Evolutionary conservation across 2,888 invertebrate genomes (phyloP), one percentile per base, ranked within the genome.

Genomic region (Idaea dimidiata): DNA sequence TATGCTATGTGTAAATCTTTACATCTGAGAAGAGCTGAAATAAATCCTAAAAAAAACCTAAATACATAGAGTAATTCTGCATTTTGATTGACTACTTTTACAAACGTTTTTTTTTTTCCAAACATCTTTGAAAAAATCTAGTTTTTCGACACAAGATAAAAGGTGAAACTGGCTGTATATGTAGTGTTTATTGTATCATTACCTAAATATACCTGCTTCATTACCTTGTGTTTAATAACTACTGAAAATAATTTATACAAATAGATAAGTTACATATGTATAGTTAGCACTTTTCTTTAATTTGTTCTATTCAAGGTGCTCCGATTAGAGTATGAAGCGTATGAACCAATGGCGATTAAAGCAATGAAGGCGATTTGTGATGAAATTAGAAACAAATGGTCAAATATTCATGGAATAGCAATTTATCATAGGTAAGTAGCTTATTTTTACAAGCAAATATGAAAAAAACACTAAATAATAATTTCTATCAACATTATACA

Each of bases 271-370:
- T 24, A 24, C 24, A 24, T 24, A 24, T 24, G 24, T 24, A 24
- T 24, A 24, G 24, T 24, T 24, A 24, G 1, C 14, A 14, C n/a
- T 8, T 8, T 43, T 43, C 43, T 14, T 14, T 65, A 58, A 32
- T 62, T 57, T 53, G 60, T 56, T 54, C 33, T 33, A 7, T 65
- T 61, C 31, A 80, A 96, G 95, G 98, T 99, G n/a, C 70, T 96
- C n/a, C 94, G 94, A 63, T 90, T 99, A 60, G 97, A 97, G 80
- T 99, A 99, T 89, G 99, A 99, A 88, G 97, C 98, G 0, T 99
- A 99, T 82, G 96, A 97, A 75, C 93, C 95, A 0, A 99, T 99
- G 99, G 99, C 98, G 0, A 73, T 96, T 7, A 97, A 97, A 80
- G 95, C 96, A 68, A 94, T 99, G 94, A 93, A 94, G 68, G 93